phyloP scores from a whole-genome alignment of 2,888 invertebrate genomes.

The Catocala sponsa region DNA sequence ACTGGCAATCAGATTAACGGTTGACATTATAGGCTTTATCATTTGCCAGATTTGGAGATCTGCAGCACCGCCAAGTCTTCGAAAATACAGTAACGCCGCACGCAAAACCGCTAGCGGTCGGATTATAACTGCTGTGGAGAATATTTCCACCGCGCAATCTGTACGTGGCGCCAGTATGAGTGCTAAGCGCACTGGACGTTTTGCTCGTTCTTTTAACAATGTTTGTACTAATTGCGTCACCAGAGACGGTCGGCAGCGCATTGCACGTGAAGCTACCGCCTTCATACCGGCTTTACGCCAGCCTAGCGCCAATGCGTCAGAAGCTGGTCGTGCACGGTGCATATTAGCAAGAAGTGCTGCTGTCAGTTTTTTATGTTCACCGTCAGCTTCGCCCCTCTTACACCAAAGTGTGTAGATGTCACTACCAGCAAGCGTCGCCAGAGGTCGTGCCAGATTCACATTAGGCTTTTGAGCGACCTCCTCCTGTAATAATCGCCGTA shows the following conservation, averaged over 20 bases:
- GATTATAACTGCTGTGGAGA: conserved; percentile 46
- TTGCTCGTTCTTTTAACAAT: conserved; percentile 50
- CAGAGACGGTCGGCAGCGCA: conserved; percentile 52
- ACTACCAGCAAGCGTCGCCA: conserved; percentile 34
- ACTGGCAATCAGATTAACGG: conserved; percentile 44
- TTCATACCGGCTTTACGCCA: conserved; percentile 66
- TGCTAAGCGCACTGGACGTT: conserved; percentile 58
- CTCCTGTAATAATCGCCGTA: conserved; percentile 31
- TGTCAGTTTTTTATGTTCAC: conserved; percentile 39
- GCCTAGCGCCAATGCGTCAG: conserved; percentile 54
- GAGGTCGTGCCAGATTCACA: conserved; percentile 32
- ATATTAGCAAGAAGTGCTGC: conserved; percentile 59
- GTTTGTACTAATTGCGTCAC: conserved; percentile 45
- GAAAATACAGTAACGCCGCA: conserved; percentile 53
- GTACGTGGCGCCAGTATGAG: conserved; percentile 56
- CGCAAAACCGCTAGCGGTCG: conserved; percentile 60
- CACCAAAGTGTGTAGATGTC: conserved; percentile 36
- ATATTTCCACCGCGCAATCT: conserved; percentile 43
- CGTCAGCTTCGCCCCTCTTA: conserved; percentile 32
- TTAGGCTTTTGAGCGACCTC: conserved; percentile 13
- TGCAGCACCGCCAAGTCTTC: conserved; percentile 31
- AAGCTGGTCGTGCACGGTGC: conserved; percentile 56
- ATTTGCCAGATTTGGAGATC: conserved; percentile 59
- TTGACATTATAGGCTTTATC: conserved; percentile 54
- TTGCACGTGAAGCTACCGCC: conserved; percentile 61